Evolutionary conservation across 2,888 invertebrate species (phyloP).

Genomic region (Chrysina gloriosa): DNA sequence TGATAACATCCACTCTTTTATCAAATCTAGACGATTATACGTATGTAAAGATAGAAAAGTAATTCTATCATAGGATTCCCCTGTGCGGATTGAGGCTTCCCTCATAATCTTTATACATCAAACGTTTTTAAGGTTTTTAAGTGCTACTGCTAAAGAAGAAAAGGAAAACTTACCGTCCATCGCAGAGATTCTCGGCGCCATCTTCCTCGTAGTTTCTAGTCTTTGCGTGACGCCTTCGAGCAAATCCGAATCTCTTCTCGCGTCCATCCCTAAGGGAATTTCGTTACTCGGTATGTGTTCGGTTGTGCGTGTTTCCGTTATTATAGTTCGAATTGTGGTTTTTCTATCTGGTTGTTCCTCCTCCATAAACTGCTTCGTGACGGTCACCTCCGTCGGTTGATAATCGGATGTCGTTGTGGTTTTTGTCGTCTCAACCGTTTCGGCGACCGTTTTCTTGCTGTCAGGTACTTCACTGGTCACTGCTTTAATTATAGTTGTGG

Average conservation of each 20-base stretch:
- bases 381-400: constrained; percentile 43
- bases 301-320: constrained; percentile 56
- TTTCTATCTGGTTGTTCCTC: constrained; percentile 40
- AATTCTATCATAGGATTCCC: too few species aligned
- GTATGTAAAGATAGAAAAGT: too few species aligned
- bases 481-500: constrained; percentile 53
- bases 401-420: constrained; percentile 46
- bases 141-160: too few species aligned
- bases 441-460: constrained; percentile 48
- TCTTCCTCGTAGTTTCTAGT: constrained; percentile 58
- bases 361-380: constrained; percentile 36
- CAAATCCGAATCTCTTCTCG: constrained; percentile 62
- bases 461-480: constrained; percentile 45
- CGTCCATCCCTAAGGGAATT: constrained; percentile 32
- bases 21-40: too few species aligned
- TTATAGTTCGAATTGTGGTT: constrained; percentile 46
- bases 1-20: too few species aligned
- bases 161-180: constrained; percentile 53
- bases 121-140: neutral
- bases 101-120: too few species aligned
- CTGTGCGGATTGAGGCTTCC: too few species aligned
- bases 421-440: constrained; percentile 46
- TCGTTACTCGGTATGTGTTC: constrained; percentile 46
- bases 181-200: constrained; percentile 49
- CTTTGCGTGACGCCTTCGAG: constrained; percentile 65